Conservation (phyloP, 2,113 vertebrate genomes). For the Corapipo altera region DNA sequence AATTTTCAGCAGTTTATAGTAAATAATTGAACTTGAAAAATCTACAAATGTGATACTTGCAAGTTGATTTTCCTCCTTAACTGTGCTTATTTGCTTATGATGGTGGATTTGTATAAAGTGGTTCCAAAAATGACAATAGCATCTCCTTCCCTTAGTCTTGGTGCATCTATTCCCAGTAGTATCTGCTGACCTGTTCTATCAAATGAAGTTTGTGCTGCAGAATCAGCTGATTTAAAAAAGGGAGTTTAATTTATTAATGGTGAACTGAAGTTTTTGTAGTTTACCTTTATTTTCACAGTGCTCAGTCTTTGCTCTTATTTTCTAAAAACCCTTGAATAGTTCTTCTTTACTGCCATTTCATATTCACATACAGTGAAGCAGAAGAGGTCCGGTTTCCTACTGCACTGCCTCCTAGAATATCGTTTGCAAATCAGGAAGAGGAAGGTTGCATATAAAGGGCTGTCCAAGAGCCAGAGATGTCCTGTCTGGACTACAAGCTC, state of each 20-base stretch:
- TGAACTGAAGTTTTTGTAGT: not conserved
- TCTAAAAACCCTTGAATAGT: not conserved
- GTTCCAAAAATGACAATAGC: not conserved
- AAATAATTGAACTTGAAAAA: not conserved
- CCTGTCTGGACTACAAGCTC: not conserved
- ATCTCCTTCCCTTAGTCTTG: not conserved
- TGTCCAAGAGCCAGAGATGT: not conserved
- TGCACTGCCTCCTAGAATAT: not conserved
- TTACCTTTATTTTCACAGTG: not conserved
- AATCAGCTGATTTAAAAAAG: not conserved
- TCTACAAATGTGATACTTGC: not conserved
- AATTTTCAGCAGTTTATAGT: not conserved
- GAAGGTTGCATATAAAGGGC: not conserved
- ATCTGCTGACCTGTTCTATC: not conserved
- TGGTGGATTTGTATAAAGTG: not conserved
- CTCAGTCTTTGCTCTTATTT: not conserved
- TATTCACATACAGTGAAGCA: not conserved
- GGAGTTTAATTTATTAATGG: not conserved
- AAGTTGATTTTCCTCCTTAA: not conserved
- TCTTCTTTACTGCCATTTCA: not conserved
- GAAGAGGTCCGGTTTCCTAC: not conserved
- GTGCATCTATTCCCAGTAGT: not conserved
- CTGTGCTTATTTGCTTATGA: not conserved
- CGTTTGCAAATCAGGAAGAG: fast-evolving
- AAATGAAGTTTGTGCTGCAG: not conserved